Base-by-base conservation (phyloP, 2,113 vertebrate species). In the Platichthys flesus region DNA sequence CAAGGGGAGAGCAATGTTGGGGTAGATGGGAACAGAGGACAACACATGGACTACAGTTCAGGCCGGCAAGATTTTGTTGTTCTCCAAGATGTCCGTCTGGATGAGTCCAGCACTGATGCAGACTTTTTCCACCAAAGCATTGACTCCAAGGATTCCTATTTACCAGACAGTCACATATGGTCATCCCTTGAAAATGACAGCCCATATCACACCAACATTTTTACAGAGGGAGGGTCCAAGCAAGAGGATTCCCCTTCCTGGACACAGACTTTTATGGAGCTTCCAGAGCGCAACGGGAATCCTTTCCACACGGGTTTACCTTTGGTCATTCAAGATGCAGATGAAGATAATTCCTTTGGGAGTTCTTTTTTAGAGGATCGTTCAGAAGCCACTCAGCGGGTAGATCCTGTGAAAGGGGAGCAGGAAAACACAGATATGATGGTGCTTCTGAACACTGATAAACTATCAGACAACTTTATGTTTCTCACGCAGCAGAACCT, bases 401-500 rank as follows among this genome's bases (percentile, higher is more conserved):
- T 87, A 55, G 90, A 71, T 75, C 85, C 70, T 51, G 58, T 82
- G 47, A 67, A 79, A 54, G 55, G 31, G 18, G 79, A 88, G 56
- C 42, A 54, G n/a, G 81, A 88, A 72, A 91, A 90, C 26, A 81
- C 76, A 2, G 81, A 91, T 10, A 78, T 82, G 57, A 91, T 56
- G 68, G 87, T 83, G 52, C 47, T 93, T 68, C 79, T 95, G 81
- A 95, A 91, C 71, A 81, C 88, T 58, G 95, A 96, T 77, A 96
- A 96, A 78, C 91, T 98, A 20, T 84, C 94, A 2, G 95, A 96
- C 72, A 99, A 99, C 88, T 98, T 96, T 79, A 49, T 94, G 65
- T 98, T 98, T 90, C 96, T 98, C 75, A 95, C 94, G 84, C 95
- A 98, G 66, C 97, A 94, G 42, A 95, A 92, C 62, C 90, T 99